A percentile compares a stretch with the other conserved stretches of the same genome.
Conservation (phyloP, 2,888 invertebrate genomes). For the Latrodectus hesperus region DNA sequence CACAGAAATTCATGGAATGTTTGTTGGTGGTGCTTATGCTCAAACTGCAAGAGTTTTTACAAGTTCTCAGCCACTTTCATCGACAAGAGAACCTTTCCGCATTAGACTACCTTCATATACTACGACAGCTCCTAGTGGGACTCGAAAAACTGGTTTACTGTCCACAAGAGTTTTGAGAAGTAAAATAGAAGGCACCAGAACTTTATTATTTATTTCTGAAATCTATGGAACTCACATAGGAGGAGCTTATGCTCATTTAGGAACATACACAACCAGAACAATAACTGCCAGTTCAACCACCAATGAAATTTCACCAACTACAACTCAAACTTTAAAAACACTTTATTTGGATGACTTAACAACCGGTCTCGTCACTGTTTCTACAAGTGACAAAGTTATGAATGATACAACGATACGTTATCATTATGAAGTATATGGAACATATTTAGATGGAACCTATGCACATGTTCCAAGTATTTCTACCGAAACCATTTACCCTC, state of each 20-base stretch:
- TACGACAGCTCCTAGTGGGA: slow-evolving; percentile 20
- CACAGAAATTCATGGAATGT: slow-evolving; percentile 64
- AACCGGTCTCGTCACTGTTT: slow-evolving; percentile 61
- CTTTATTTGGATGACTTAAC: slow-evolving; percentile 50
- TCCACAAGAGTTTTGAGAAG: slow-evolving; percentile 66
- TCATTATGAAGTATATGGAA: slow-evolving; percentile 64
- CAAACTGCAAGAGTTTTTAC: slow-evolving; percentile 63
- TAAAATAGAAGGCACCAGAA: slow-evolving; percentile 41
- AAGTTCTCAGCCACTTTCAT: slow-evolving; percentile 56
- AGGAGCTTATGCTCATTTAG: slow-evolving; percentile 71
- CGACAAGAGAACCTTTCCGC: slow-evolving; percentile 38
- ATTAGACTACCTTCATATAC: slow-evolving; percentile 25
- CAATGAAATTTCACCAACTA: background rate
- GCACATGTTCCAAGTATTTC: slow-evolving; percentile 69
- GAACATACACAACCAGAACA: slow-evolving; percentile 68
- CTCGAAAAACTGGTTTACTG: slow-evolving; percentile 66
- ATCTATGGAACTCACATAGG: slow-evolving; percentile 71
- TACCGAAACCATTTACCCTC: slow-evolving; percentile 49
- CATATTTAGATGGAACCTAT: slow-evolving; percentile 67
- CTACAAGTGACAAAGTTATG: slow-evolving; percentile 57
- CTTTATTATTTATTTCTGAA: slow-evolving; percentile 68
- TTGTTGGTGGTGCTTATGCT: slow-evolving; percentile 60
- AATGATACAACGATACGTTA: slow-evolving; percentile 66
- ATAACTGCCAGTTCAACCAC: slow-evolving; percentile 28
- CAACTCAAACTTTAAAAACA: slow-evolving; percentile 28